These are phyloP conservation scores for Propsilocerus akamusi DNA, from an alignment of 1,140 invertebrate genomes.

Conservation along the genomic window DNA sequence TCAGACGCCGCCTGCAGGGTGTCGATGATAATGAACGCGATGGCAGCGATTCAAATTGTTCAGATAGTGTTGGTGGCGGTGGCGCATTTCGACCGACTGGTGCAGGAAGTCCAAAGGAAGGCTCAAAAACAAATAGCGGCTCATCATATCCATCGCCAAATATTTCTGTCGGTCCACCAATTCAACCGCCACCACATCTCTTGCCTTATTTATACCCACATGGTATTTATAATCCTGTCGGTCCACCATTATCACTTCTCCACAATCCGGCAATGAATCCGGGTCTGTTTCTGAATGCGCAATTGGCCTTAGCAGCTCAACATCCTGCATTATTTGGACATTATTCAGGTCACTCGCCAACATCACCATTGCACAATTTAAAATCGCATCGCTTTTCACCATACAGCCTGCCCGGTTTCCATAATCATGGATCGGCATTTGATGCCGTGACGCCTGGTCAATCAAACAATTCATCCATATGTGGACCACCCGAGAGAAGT, in stretches of 20 bases:
- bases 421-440: slow-evolving; percentile 57
- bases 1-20: slow-evolving; percentile 29
- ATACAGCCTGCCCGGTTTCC: slow-evolving; percentile 52
- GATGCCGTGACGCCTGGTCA: slow-evolving; percentile 59
- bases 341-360: slow-evolving; percentile 35
- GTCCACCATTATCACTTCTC: slow-evolving; percentile 41
- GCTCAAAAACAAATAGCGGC: slow-evolving; percentile 29
- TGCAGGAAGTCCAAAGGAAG: slow-evolving; percentile 29
- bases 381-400: slow-evolving; percentile 50
- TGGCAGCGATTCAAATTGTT: slow-evolving; percentile 44
- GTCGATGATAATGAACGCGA: slow-evolving; percentile 36
- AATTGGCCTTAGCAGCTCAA: slow-evolving; percentile 60
- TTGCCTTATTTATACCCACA: slow-evolving; percentile 76
- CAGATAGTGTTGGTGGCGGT: slow-evolving; percentile 33
- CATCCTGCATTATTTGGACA: slow-evolving; percentile 55
- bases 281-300: slow-evolving; percentile 64
- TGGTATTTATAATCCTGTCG: slow-evolving; percentile 64
- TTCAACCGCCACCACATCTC: slow-evolving; percentile 62
- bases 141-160: slow-evolving; percentile 58
- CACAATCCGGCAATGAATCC: slow-evolving; percentile 38
- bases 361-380: slow-evolving; percentile 32
- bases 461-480: slow-evolving; percentile 23
- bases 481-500: slow-evolving; percentile 33
- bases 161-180: slow-evolving; percentile 70
- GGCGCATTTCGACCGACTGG: slow-evolving; percentile 35